phyloP scores from a whole-genome alignment of 2,113 vertebrate genomes.

The Pelobates fuscus region DNA sequence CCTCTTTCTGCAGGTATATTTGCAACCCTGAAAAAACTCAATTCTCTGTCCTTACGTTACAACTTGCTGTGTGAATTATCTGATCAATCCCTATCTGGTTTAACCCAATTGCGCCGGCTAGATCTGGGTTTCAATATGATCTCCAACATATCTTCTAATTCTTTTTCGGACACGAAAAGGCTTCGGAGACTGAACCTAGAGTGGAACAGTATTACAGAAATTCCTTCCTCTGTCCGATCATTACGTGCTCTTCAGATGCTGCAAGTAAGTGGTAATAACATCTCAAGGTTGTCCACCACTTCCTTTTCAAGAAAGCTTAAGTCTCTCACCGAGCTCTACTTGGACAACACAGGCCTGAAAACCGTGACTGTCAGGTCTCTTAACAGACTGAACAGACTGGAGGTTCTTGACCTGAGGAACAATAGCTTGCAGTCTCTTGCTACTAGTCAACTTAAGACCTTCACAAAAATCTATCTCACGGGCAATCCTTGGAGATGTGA shows the following conservation, averaged over 20 bases:
- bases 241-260: not conserved
- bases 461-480: conserved; percentile 30
- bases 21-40: conserved; percentile 37
- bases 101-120: conserved; percentile 23
- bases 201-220: conserved; percentile 24
- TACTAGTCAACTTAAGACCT: not conserved
- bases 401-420: conserved; percentile 44
- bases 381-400: conserved; percentile 21
- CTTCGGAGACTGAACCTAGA: conserved; percentile 35
- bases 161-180: not conserved
- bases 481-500: conserved; percentile 55
- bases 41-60: conserved; percentile 34
- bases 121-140: conserved; percentile 40
- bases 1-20: conserved; percentile 35
- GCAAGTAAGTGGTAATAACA: conserved; percentile 4
- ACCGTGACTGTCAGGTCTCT: not conserved
- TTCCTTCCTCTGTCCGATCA: not conserved
- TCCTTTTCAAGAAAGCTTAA: conserved; percentile 14
- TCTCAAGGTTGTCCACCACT: not conserved
- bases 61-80: conserved; percentile 41
- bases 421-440: conserved; percentile 41
- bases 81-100: conserved; percentile 8
- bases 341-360: conserved; percentile 39
- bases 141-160: conserved; percentile 6
- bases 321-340: conserved; percentile 27